Base-by-base conservation (phyloP, 2,888 invertebrate genomes). In the Plusia festucae region DNA sequence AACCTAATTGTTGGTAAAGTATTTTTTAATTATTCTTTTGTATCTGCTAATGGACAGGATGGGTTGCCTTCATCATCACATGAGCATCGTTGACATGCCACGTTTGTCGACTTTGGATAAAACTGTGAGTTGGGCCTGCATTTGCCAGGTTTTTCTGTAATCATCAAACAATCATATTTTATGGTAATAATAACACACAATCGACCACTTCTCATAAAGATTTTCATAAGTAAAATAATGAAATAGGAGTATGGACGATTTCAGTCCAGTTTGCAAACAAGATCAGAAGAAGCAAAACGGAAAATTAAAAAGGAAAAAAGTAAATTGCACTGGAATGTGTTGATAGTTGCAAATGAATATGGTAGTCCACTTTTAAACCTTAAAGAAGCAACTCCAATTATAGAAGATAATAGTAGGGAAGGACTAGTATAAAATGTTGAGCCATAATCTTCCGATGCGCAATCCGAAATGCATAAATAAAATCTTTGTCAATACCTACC, bases 61-160 rank as follows among this genome's bases (percentile, higher is more conserved):
- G 63, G 16, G 1, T 24, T n/a, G 16, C 77, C 77, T 67, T 74
- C 77, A n/a, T 74, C 74, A 8, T 56, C 49, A 22, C 74, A 74
- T 9, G 7, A 15, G 49, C 73, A 74, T 49, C 60, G 46, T 13
- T 55, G 53, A 49, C 58, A 72, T 13, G 53, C 53, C 46, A 60
- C 16, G 13, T n/a, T 61, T 11, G 55, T 60, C 0, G 27, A 40
- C 53, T 65, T 68, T 2, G 64, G 73, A n/a, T 53, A 64, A n/a
- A 77, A 74, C 34, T 61, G 68, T 3, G 77, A 27, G 30, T 74
- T 77, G 3, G 74, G 74, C 55, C 68, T 74, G 61, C 74, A 74
- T 54, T n/a, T 49, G 9, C 51, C 5, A 0, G 74, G 73, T 18
- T 72, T 64, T 1, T 68, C 74, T 74, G 58, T 30, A 74, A 74